Base-by-base conservation (phyloP, 2,888 invertebrate species). In the Drosophila neotestacea region DNA sequence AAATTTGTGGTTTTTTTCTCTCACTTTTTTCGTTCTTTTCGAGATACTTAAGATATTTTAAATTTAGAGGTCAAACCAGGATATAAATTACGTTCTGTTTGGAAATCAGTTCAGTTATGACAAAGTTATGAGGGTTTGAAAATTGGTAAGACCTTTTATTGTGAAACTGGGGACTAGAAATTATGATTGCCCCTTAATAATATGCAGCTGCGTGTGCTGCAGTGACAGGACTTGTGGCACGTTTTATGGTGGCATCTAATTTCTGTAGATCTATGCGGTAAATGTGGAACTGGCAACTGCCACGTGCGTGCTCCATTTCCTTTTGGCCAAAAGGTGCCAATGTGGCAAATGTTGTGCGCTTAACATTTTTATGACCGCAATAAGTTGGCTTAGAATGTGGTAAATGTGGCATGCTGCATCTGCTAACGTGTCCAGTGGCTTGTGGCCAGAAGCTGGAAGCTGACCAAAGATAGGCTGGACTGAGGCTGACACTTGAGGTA, bases 321-420 rank as follows among this genome's bases (percentile, higher is more conserved):
- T 38, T 28, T 52, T 61, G 85, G 84, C 64, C 85, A 71, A 77
- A 72, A 87, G 88, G 85, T 85, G 85, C 52, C 85, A 85, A 89
- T 85, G 85, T 85, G 89, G 85, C 85, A 85, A 85, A 85, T 85
- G 89, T 75, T 73, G 73, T 70, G 65, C 73, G 88, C 89, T 85
- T 85, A 89, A 85, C 85, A 80, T 78, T 85, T 85, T 85, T 85
- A 85, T 85, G 80, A 62, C 65, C 52, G 69, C 76, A 77, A 85
- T 85, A 85, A 85, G 80, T 82, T 60, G 74, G 58, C 51, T 59
- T 69, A 65, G 68, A 88, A 87, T 88, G 87, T 74, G 74, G 76
- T 73, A 73, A 70, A 63, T 77, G 72, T 61, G 68, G 70, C 54
- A 56, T 41, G 58, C 39, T 16, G 44, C 46, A 59, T 47, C 70